Percentiles rank a stretch among this genome's conserved stretches.
phyloP scores from a whole-genome alignment of 2,113 vertebrate genomes.

The Apodemus speciosus region DNA sequence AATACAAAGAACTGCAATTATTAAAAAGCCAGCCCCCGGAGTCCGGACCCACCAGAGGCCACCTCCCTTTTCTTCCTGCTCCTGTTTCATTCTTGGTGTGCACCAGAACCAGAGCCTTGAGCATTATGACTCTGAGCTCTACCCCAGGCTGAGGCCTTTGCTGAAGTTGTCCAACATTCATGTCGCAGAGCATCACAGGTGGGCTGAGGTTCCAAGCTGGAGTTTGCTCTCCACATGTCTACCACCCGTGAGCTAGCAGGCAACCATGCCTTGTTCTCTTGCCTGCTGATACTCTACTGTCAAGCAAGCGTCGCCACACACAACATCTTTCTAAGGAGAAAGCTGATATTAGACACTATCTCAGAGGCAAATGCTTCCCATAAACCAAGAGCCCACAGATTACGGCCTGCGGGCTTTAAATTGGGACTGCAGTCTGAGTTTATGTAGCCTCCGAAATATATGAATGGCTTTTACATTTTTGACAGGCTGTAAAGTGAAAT shows the following conservation, averaged over 20 bases:
- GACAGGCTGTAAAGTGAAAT: neutral
- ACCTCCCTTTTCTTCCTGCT: neutral
- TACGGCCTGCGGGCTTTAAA: neutral
- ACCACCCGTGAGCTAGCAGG: neutral
- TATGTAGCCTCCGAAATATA: neutral
- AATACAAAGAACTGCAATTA: neutral
- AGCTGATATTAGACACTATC: neutral
- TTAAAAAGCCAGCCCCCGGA: neutral
- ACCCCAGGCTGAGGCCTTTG: neutral
- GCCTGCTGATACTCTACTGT: neutral
- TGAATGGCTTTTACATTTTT: conserved; percentile 9
- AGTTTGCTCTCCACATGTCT: neutral
- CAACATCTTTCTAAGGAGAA: neutral
- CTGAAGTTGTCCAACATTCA: neutral
- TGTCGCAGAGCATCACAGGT: accelerated
- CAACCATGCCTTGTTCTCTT: neutral
- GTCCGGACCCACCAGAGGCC: no score
- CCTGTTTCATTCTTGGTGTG: no score
- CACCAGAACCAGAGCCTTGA: neutral
- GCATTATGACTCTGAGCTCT: neutral
- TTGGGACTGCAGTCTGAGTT: neutral
- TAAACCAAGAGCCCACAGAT: neutral
- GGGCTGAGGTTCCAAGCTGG: neutral
- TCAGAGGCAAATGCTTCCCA: conserved; percentile 13
- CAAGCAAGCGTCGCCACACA: neutral